Base-by-base conservation (phyloP, 2,113 vertebrate genomes). In the Pitta sordida region DNA sequence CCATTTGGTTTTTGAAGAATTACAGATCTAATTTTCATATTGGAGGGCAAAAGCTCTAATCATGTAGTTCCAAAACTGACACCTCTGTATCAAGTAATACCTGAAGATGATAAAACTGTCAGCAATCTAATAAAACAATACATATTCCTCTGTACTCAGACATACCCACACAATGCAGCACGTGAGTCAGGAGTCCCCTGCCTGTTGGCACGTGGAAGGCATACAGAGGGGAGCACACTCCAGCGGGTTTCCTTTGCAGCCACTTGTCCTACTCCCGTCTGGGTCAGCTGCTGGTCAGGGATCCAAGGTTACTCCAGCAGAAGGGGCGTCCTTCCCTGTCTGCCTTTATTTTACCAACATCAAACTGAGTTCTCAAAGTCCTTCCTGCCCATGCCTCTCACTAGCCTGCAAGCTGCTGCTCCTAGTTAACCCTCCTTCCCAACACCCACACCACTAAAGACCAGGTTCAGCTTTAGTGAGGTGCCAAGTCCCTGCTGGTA, bases 391-490 rank as follows among this genome's bases (percentile, higher is more conserved):
- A 0, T 14, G 36, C 15, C 64, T 60, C 43, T 46, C 36, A 21
- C 36, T 36, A 69, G 39, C 13, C 63, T 22, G 53, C 5, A 10
- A 18, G 44, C 43, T 68, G 20, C 73, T 75, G 46, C 43, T 46
- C 53, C 58, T 52, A 58, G 53, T 6, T 29, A 49, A 11, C 15
- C 13, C n/a, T 37, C 12, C 34, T 37, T 21, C 73, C 37, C 22
- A 37, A 0, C 1, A 8, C 3, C 12, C 36, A 59, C 29, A 13
- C 1, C 46, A 36, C 27, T 7, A 24, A 53, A 30, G 60, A 14
- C 16, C 56, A 29, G 9, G 11, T 22, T 44, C 36, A 41, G 32
- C 44, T 39, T 2, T 3, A n/a, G n/a, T n/a, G n/a, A 85, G 34
- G 26, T 39, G 9, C 39, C 69, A 65, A 15, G 14, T n/a, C 13